phyloP scores from a whole-genome alignment of 2,888 invertebrate genomes.

The Blastobasis lacticolella region DNA sequence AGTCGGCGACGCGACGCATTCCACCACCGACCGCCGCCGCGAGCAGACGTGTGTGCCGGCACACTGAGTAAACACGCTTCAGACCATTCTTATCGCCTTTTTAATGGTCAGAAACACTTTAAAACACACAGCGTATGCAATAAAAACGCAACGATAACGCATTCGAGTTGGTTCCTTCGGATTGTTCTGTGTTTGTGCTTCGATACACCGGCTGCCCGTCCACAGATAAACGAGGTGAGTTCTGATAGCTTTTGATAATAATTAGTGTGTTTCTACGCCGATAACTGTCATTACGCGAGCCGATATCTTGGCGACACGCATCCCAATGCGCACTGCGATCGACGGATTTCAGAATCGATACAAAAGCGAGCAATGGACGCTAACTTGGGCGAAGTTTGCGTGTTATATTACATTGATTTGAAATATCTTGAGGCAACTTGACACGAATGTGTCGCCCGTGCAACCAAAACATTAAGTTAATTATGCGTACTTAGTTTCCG shows the following conservation, averaged over 20 bases:
- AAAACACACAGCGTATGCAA: constrained; percentile 24
- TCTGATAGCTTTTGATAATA: constrained; percentile 62
- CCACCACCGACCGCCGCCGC: constrained; percentile 34
- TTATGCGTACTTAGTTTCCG: no score
- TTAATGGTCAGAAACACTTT: constrained; percentile 15
- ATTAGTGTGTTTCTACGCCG: constrained; percentile 36
- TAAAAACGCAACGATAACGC: constrained; percentile 42
- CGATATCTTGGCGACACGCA: no score
- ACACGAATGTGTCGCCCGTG: no score
- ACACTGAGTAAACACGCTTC: constrained; percentile 5
- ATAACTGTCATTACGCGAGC: constrained; percentile 4
- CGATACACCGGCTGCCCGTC: constrained; percentile 11
- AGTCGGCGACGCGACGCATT: constrained; percentile 38
- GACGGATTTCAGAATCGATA: no score
- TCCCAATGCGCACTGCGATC: no score
- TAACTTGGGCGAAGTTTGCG: no score
- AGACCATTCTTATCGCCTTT: constrained; percentile 32
- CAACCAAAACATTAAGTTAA: no score
- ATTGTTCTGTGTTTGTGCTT: constrained; percentile 41
- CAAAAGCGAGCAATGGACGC: no score
- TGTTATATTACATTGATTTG: no score
- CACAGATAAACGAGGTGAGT: constrained; percentile 66
- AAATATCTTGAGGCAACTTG: no score
- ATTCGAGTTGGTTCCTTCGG: constrained; percentile 9
- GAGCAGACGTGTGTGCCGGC: constrained; percentile 30